Evolutionary conservation across 2,797 vertebrate genomes (phyloP).

Genomic region (Synanceia verrucosa): DNA sequence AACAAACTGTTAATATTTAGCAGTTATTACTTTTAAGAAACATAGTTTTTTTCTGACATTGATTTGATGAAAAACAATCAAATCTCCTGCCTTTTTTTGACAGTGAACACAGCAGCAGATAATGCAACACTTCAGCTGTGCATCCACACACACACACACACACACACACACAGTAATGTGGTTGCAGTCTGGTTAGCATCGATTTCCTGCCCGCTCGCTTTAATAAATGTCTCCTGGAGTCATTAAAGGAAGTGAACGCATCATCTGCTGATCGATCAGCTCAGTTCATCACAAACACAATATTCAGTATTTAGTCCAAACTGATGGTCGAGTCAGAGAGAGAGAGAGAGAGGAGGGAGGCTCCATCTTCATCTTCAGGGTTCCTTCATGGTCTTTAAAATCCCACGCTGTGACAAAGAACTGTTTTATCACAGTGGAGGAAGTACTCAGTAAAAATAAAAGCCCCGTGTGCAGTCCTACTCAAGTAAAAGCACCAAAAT

Average conservation of each 20-base stretch:
- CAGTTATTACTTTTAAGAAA: no score
- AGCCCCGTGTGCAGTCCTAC: no score
- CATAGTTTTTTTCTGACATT: no score
- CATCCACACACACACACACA: slow-evolving; percentile 17
- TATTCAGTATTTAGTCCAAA: slow-evolving; percentile 55
- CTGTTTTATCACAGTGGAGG: not conserved
- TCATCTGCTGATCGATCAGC: slow-evolving; percentile 51
- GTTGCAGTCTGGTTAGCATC: slow-evolving; percentile 61
- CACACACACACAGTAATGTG: slow-evolving; percentile 44
- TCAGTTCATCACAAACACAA: slow-evolving; percentile 57
- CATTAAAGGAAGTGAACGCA: slow-evolving; percentile 62
- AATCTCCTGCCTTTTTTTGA: not conserved
- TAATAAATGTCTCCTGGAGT: slow-evolving; percentile 73
- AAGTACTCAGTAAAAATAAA: not conserved
- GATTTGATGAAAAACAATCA: not conserved
- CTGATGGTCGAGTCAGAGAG: slow-evolving; percentile 50
- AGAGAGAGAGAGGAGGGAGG: not conserved
- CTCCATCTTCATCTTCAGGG: not conserved
- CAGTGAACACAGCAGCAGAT: slow-evolving; percentile 17
- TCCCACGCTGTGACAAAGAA: not conserved
- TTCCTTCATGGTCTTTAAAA: not conserved
- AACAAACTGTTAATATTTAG: not conserved
- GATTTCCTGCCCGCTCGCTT: slow-evolving; percentile 69
- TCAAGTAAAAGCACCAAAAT: no score
- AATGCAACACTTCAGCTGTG: slow-evolving; percentile 8